A percentile compares a stretch with the other conserved stretches of the same genome.
These are phyloP conservation scores for Ptilorrhoa leucosticta DNA, from an alignment of 2,113 vertebrate genomes.

Conservation along the genomic window DNA sequence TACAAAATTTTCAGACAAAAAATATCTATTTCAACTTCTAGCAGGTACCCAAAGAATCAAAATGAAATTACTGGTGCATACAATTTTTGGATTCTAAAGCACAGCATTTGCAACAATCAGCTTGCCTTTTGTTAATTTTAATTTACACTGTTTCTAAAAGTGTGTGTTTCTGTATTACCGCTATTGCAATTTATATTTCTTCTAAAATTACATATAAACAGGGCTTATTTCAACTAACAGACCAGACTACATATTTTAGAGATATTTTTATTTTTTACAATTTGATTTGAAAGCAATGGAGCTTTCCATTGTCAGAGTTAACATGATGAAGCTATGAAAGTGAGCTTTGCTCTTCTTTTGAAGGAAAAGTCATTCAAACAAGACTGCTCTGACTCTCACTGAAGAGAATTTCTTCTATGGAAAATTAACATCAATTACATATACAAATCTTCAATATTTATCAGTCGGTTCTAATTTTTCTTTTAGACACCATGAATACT, in stretches of 20 bases:
- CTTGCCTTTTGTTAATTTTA: neutral
- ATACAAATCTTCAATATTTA: neutral
- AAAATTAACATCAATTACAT: neutral
- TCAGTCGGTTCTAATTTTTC: neutral
- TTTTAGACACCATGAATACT: neutral
- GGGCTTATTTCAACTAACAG: neutral
- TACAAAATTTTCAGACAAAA: neutral
- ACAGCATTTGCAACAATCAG: neutral
- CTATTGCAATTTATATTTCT: neutral
- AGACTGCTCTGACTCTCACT: neutral
- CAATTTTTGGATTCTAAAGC: neutral
- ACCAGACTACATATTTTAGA: neutral
- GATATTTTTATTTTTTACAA: neutral
- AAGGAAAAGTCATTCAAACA: neutral
- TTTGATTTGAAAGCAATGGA: neutral
- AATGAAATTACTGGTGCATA: neutral
- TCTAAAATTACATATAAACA: neutral
- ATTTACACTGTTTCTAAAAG: neutral
- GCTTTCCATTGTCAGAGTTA: neutral
- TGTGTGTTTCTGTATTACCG: neutral
- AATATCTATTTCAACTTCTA: neutral
- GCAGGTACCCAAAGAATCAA: neutral
- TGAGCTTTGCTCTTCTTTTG: neutral
- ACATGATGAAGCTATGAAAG: rapidly evolving
- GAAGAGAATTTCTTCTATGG: neutral